Evolutionary conservation across 2,113 vertebrate species (phyloP).

Genomic region (Aptenodytes patagonicus): DNA sequence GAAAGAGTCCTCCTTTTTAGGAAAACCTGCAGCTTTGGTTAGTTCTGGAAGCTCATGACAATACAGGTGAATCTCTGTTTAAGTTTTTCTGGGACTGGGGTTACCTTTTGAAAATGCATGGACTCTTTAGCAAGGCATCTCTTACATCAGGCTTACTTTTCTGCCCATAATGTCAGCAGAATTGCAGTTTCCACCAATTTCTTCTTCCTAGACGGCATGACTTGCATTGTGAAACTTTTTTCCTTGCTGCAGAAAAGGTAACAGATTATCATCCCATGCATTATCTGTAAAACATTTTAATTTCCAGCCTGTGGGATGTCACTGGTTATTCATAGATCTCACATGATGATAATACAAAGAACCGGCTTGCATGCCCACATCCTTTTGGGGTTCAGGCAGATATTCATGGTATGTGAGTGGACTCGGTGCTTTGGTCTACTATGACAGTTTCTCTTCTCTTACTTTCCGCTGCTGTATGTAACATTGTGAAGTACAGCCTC

Average conservation of each 20-base stretch:
- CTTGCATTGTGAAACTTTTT: not conserved
- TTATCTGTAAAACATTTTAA: not conserved
- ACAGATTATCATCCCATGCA: not conserved
- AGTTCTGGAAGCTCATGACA: not conserved
- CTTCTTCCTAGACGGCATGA: not conserved
- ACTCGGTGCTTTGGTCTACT: not conserved
- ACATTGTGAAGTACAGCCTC: not conserved
- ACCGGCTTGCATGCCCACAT: not conserved
- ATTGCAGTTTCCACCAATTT: not conserved
- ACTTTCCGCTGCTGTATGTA: not conserved
- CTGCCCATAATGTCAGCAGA: not conserved
- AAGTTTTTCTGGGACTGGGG: not conserved
- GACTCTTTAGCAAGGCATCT: not conserved
- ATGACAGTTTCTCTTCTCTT: not conserved
- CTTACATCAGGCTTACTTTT: not conserved
- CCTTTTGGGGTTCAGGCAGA: not conserved
- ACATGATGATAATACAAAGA: not conserved
- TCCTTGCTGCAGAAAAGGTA: not conserved
- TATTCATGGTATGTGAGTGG: not conserved
- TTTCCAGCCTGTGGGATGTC: not conserved
- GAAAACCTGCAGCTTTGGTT: not conserved
- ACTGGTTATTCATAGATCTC: not conserved
- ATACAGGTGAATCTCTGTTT: not conserved
- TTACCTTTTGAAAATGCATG: not conserved
- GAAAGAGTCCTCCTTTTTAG: not conserved